These are phyloP conservation scores for Tautogolabrus adspersus DNA, from an alignment of 2,113 vertebrate genomes.

Conservation along the genomic window DNA sequence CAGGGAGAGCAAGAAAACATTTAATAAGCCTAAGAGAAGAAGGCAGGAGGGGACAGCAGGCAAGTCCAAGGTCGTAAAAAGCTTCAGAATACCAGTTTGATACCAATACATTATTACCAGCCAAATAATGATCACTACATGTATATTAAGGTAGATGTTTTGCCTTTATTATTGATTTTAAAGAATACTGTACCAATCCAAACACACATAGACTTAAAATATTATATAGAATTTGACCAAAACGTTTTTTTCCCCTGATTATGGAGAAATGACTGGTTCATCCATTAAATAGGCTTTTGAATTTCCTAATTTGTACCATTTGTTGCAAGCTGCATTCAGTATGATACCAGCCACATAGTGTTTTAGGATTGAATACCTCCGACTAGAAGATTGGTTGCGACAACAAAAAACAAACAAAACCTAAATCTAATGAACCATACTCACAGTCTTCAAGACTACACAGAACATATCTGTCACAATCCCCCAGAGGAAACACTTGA, in stretches of 20 bases:
- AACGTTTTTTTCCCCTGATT: no score
- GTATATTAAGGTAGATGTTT: slow-evolving; percentile 1
- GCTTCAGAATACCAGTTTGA: slow-evolving; percentile 11
- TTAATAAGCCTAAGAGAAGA: neutral
- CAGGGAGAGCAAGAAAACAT: slow-evolving; percentile 25
- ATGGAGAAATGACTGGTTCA: no score
- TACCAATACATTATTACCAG: slow-evolving; percentile 2
- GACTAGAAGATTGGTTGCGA: no score
- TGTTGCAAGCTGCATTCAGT: no score
- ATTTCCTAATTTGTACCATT: no score
- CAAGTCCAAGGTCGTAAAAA: slow-evolving; percentile 8
- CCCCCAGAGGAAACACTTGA: slow-evolving; percentile 1
- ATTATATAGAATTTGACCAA: no score
- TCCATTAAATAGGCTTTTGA: no score
- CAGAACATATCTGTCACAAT: slow-evolving; percentile 7
- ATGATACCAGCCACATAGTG: no score
- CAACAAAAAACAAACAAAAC: no score
- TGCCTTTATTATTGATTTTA: neutral
- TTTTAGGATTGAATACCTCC: no score
- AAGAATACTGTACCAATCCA: neutral
- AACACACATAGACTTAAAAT: neutral
- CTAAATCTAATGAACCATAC: neutral
- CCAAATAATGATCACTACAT: neutral
- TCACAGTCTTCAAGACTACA: neutral
- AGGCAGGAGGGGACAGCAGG: neutral